A percentile compares a stretch with the other conserved stretches of the same genome.
Conservation (phyloP, 2,113 vertebrate genomes). For the Mastomys natalensis region DNA sequence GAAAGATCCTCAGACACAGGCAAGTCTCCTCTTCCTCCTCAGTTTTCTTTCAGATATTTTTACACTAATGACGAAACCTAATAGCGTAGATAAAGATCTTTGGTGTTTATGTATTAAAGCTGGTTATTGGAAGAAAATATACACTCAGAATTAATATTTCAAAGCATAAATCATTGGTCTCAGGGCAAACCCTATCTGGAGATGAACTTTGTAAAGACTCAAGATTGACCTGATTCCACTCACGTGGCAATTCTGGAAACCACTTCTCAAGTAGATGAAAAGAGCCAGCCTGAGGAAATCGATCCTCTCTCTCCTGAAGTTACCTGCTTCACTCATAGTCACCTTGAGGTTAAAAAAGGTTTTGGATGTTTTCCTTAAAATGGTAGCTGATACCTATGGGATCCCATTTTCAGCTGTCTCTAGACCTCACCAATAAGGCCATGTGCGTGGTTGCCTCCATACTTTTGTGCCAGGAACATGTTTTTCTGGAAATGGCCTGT, state of each 20-base stretch:
- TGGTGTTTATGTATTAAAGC: not conserved
- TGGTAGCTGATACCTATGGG: not conserved
- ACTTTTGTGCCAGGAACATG: not conserved
- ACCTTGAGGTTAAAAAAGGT: not conserved
- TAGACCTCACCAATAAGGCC: not conserved
- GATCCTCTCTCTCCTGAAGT: not conserved
- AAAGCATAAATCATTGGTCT: not conserved
- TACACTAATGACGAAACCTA: not conserved
- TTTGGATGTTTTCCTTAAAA: not conserved
- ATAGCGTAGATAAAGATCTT: not conserved
- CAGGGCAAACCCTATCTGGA: not conserved
- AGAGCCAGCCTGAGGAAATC: not conserved
- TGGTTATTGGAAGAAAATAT: constrained; percentile 2
- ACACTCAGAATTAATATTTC: constrained; percentile 20
- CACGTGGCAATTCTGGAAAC: constrained; percentile 44
- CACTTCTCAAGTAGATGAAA: constrained; percentile 22
- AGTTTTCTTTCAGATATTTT: not conserved
- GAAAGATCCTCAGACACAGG: not conserved
- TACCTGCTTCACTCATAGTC: not conserved
- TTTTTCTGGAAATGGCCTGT: constrained; percentile 14
- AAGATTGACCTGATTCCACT: not conserved
- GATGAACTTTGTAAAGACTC: not conserved
- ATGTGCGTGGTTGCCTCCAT: not conserved
- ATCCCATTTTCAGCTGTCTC: not conserved
- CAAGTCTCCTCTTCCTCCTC: not conserved